phyloP scores from a whole-genome alignment of 2,888 invertebrate species.

The Eristalinus aeneus region DNA sequence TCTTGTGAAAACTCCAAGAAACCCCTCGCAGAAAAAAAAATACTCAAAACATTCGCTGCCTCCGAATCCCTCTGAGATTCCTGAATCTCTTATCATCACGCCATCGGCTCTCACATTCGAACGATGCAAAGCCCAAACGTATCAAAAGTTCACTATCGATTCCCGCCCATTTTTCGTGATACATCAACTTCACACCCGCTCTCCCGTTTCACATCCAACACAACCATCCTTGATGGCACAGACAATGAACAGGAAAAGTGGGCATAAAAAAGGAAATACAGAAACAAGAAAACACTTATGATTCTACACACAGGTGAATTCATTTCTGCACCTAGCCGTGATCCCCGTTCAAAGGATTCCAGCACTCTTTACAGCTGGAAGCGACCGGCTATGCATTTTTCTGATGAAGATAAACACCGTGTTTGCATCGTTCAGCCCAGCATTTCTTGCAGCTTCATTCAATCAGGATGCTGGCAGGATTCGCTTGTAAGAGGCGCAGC shows the following conservation, averaged over 20 bases:
- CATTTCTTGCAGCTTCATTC: slow-evolving; percentile 14
- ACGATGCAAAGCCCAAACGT: not conserved
- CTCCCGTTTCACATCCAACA: not conserved
- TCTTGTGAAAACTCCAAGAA: no score
- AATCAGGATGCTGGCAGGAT: not conserved
- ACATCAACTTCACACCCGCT: not conserved
- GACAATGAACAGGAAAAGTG: not conserved
- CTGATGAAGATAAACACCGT: slow-evolving; percentile 55
- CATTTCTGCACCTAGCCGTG: slow-evolving; percentile 51
- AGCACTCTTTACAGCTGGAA: slow-evolving; percentile 6
- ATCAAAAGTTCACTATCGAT: not conserved
- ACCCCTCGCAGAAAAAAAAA: no score
- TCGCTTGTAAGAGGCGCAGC: not conserved
- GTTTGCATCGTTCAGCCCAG: not conserved
- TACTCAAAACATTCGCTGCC: no score
- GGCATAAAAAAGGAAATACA: not conserved
- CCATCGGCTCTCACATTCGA: not conserved
- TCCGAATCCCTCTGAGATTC: no score
- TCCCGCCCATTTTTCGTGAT: not conserved
- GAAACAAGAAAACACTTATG: slow-evolving; percentile 52
- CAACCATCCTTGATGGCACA: not conserved
- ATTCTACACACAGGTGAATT: slow-evolving; percentile 55
- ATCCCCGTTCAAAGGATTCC: slow-evolving; percentile 35
- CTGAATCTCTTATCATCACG: no score
- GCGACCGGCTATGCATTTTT: not conserved